Evolutionary conservation across 2,113 vertebrate genomes (phyloP).

Genomic region (Psephotus haematonotus): DNA sequence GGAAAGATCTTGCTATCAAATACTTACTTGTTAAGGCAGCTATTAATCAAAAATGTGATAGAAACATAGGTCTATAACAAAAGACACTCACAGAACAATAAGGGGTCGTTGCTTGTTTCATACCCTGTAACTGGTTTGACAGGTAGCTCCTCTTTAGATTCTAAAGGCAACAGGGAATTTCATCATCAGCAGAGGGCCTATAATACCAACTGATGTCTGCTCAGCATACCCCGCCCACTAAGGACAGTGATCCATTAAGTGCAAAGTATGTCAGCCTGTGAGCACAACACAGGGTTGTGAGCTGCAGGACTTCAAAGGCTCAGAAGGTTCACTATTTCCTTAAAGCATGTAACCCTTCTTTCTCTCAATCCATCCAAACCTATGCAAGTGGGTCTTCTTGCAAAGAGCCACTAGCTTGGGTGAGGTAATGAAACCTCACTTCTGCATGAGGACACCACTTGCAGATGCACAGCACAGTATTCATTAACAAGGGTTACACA

Average conservation of each 20-base stretch:
- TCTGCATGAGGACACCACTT: not conserved
- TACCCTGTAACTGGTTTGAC: not conserved
- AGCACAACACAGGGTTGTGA: not conserved
- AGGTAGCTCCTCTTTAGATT: not conserved
- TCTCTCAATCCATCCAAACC: not conserved
- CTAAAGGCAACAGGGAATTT: not conserved
- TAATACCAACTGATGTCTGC: not conserved
- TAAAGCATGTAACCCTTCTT: not conserved
- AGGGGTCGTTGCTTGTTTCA: not conserved
- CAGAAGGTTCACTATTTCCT: not conserved
- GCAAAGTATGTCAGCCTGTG: not conserved
- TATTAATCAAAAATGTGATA: not conserved
- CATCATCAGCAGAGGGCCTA: not conserved
- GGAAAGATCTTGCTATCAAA: not conserved
- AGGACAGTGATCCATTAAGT: not conserved
- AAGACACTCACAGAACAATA: not conserved
- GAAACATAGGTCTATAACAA: not conserved
- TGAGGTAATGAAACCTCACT: not conserved
- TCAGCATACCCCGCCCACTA: not conserved
- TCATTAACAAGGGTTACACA: no score
- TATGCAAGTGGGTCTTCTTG: not conserved
- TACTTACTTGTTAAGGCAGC: not conserved
- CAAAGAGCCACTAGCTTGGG: not conserved
- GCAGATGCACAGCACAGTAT: not conserved
- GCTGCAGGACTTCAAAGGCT: fast-evolving